Evolutionary conservation across 2,113 vertebrate genomes (phyloP).

Genomic region (Spea bombifrons): DNA sequence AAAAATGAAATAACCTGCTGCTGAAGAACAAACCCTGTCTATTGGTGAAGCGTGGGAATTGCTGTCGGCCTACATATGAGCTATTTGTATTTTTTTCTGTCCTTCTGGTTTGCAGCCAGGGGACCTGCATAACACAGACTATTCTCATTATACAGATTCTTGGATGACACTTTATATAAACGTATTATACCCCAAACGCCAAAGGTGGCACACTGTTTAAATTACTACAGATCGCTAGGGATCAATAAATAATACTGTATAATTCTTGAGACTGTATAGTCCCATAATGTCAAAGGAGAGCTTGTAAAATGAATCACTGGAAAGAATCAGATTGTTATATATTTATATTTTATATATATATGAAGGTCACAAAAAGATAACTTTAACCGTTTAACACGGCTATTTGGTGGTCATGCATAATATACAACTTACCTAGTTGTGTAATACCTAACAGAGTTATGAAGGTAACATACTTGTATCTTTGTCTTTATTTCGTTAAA

Average conservation of each 20-base stretch:
- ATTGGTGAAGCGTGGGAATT: neutral
- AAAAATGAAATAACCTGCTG: too few species aligned
- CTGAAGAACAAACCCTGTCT: too few species aligned
- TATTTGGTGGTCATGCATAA: too few species aligned
- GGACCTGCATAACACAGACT: neutral
- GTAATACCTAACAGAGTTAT: too few species aligned
- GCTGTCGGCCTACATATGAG: neutral
- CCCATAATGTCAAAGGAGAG: neutral
- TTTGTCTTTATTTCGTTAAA: too few species aligned
- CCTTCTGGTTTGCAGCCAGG: neutral
- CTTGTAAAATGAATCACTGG: neutral
- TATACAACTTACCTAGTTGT: too few species aligned
- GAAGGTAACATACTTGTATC: too few species aligned
- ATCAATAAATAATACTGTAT: constrained; percentile 19
- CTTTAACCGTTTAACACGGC: neutral
- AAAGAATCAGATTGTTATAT: neutral
- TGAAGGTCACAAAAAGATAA: constrained; percentile 12
- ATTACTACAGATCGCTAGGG: constrained; percentile 13
- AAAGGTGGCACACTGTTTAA: constrained; percentile 11
- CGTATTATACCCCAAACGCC: constrained; percentile 9
- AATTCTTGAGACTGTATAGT: constrained; percentile 3
- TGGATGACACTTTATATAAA: constrained; percentile 24
- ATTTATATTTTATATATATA: neutral
- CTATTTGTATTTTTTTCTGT: neutral
- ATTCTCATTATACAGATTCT: constrained; percentile 7